A percentile compares a stretch with the other conserved stretches of the same genome.
These are phyloP conservation scores for Gila orcuttii DNA, from an alignment of 2,113 vertebrate genomes.

Conservation along the genomic window DNA sequence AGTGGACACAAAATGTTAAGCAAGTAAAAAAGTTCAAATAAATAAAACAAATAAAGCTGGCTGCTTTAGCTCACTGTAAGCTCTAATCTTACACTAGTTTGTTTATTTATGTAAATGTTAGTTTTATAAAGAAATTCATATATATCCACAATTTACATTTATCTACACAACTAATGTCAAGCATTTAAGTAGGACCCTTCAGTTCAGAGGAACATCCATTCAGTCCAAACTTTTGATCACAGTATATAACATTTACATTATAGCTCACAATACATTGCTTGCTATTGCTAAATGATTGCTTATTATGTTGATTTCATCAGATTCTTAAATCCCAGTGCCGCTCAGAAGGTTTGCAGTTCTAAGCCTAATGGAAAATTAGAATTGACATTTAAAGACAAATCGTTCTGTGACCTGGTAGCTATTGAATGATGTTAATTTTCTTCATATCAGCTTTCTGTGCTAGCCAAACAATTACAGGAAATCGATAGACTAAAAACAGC, in stretches of 20 bases:
- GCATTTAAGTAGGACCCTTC: not conserved
- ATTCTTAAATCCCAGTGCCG: not conserved
- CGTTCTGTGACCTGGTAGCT: constrained; percentile 17
- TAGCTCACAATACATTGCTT: not conserved
- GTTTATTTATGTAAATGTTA: not conserved
- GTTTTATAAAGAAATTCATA: not conserved
- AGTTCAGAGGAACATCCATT: not conserved
- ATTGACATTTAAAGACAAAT: constrained; percentile 56
- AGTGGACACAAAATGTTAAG: no score
- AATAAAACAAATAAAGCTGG: not conserved
- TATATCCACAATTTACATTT: not conserved
- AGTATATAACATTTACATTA: not conserved
- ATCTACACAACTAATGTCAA: not conserved
- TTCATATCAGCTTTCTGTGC: constrained; percentile 21
- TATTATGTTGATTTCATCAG: not conserved
- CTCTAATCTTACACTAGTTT: not conserved
- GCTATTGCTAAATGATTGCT: not conserved
- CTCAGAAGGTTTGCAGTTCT: constrained; percentile 43
- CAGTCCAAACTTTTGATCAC: not conserved
- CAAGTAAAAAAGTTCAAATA: not conserved
- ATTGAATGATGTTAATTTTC: constrained; percentile 42
- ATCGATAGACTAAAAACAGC: constrained; percentile 28
- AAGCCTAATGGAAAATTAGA: constrained; percentile 60
- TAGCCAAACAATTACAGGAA: constrained; percentile 35
- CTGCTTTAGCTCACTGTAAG: not conserved